Evolutionary conservation across 1,140 invertebrate genomes (phyloP).

Genomic region (Rhopalosiphum padi): DNA sequence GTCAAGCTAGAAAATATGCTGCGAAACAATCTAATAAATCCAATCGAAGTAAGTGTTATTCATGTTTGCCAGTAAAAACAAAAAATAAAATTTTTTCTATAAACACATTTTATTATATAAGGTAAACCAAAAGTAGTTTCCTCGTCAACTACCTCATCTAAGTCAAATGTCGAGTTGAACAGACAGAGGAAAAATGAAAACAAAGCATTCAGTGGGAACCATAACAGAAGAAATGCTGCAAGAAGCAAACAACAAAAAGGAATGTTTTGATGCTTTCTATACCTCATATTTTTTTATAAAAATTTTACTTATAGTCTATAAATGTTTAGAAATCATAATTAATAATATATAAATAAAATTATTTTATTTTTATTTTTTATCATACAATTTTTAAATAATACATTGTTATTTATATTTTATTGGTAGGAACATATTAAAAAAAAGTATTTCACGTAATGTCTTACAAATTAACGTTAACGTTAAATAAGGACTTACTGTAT

Average conservation of each 20-base stretch:
- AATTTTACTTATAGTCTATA: background rate
- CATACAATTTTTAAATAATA: no score
- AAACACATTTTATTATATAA: background rate
- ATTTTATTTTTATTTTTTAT: no score
- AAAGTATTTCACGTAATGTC: no score
- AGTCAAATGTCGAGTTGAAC: background rate
- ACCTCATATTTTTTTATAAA: background rate
- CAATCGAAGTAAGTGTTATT: constrained; percentile 31
- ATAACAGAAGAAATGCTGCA: constrained; percentile 54
- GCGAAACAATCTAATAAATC: constrained; percentile 21
- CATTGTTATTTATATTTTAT: no score
- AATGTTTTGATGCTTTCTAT: constrained; percentile 34
- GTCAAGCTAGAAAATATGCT: constrained; percentile 49
- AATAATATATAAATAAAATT: no score
- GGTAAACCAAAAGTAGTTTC: constrained; percentile 19
- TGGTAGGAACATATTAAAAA: no score
- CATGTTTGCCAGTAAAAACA: background rate
- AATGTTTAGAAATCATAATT: no score
- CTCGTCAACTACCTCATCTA: background rate
- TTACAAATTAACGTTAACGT: no score
- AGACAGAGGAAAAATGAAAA: constrained; percentile 46
- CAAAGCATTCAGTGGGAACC: constrained; percentile 49
- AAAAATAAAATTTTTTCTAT: background rate
- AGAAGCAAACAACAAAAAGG: constrained; percentile 53
- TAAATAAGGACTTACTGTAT: no score